phyloP scores from a whole-genome alignment of 2,888 invertebrate genomes.

The Leptinotarsa juncta region DNA sequence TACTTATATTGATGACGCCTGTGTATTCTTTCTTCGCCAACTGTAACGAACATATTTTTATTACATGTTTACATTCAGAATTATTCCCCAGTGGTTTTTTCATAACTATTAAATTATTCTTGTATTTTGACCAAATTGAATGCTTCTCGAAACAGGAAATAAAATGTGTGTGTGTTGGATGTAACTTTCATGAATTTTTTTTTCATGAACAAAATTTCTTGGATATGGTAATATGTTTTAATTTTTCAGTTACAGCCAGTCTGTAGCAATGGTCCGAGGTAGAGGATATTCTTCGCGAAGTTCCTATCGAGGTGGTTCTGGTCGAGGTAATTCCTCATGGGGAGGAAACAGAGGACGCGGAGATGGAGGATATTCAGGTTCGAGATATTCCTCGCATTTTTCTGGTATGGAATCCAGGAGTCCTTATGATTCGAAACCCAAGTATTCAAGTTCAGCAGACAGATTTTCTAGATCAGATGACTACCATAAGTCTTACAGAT shows the following conservation, averaged over 20 bases:
- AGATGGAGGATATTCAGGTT: slow-evolving; percentile 51
- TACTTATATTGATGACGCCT: too few relatives aligned
- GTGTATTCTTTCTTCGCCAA: too few relatives aligned
- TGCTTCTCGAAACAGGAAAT: too few relatives aligned
- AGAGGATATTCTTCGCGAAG: slow-evolving; percentile 54
- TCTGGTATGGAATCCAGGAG: slow-evolving; percentile 42
- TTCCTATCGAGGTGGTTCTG: slow-evolving; percentile 55
- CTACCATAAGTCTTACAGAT: slow-evolving; percentile 59
- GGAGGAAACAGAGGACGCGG: slow-evolving; percentile 51
- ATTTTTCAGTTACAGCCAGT: slow-evolving; percentile 13
- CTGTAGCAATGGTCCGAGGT: slow-evolving; percentile 55
- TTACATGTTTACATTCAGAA: too few relatives aligned
- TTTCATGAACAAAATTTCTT: too few relatives aligned
- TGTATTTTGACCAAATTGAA: too few relatives aligned
- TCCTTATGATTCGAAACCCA: slow-evolving; percentile 58
- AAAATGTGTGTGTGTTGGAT: too few relatives aligned
- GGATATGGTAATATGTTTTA: not conserved
- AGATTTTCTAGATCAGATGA: slow-evolving; percentile 60
- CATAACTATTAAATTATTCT: too few relatives aligned
- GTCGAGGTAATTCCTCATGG: slow-evolving; percentile 54
- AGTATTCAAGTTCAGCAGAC: slow-evolving; percentile 58
- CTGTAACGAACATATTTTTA: too few relatives aligned
- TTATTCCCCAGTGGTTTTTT: too few relatives aligned
- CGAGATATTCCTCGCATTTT: slow-evolving; percentile 33
- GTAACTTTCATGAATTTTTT: too few relatives aligned